Evolutionary conservation across 2,797 vertebrate species (phyloP), one percentile per base, ranked within the genome.

Genomic region (Melanotaenia trifasciata): DNA sequence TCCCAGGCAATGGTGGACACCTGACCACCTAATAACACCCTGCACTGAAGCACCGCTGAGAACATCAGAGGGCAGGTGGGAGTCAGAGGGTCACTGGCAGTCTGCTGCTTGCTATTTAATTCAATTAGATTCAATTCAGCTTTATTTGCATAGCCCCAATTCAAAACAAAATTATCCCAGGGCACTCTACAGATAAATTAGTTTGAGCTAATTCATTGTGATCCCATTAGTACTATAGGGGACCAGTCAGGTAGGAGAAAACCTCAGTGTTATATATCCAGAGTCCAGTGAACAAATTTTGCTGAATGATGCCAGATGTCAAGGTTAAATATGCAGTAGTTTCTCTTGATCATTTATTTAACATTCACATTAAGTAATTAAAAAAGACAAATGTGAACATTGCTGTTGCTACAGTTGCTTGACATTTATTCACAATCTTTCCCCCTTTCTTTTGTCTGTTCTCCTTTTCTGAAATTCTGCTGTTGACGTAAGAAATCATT

Each of bases 401-500:
- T 12, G 11, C 13, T 24, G 4, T 26, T 53, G 18, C 9, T 26
- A 30, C 9, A 36, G 60, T 64, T 65, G 22, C 32, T 22, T 58
- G 35, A 72, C 54, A 30, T 61, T 2, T 16, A 51, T 32, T 50
- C 30, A 24, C 53, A 40, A 33, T n/a, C 24, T 38, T 32, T 13
- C 11, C 57, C 61, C 26, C 26, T 3, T 38, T 72, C 13, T 40
- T 54, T 64, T 75, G 36, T 69, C 63, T 76, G 5, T 26, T 63
- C 74, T 43, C 11, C 35, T 63, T 63, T 38, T 75, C 72, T 74
- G 58, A 83, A 67, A 62, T 63, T 30, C 35, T 76, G 81, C 59
- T 78, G 62, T 32, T n/a, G 74, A 71, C 82, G 74, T 69, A 59
- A 70, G 60, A 76, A 79, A 71, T 70, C 74, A 67, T 73, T 64